These are phyloP conservation scores for Helleia helle DNA, from an alignment of 2,888 invertebrate genomes.

Conservation along the genomic window DNA sequence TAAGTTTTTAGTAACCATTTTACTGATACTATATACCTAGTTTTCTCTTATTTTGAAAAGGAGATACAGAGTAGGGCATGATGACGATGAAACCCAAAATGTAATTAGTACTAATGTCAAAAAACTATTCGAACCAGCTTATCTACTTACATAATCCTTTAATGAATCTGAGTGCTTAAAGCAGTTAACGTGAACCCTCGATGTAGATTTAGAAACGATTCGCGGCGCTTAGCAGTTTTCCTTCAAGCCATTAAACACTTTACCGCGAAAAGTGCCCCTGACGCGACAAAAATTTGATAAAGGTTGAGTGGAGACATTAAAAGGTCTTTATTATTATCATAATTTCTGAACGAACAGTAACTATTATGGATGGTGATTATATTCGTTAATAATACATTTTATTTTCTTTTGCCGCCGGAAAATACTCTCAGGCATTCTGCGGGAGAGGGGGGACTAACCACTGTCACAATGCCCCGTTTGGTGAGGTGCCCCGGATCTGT, in stretches of 20 bases:
- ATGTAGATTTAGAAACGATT: constrained; percentile 7
- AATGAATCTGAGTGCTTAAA: constrained; percentile 6
- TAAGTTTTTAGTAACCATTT: too few species aligned
- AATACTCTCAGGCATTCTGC: too few species aligned
- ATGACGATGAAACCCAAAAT: too few species aligned
- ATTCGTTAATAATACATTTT: constrained; percentile 1
- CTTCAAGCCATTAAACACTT: constrained; percentile 15
- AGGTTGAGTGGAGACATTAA: constrained; percentile 19
- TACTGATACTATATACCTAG: too few species aligned
- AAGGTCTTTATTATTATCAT: constrained; percentile 17
- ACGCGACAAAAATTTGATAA: constrained; percentile 21
- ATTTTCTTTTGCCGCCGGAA: too few species aligned
- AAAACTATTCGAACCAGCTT: too few species aligned
- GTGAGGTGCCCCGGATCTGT: too few species aligned
- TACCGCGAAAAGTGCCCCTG: constrained; percentile 18
- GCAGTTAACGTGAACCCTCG: neutral
- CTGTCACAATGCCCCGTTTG: too few species aligned
- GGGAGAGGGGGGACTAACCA: too few species aligned
- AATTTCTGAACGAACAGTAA: constrained; percentile 13
- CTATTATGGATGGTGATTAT: constrained; percentile 9
- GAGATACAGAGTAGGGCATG: too few species aligned
- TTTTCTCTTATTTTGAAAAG: too few species aligned
- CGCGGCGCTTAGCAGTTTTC: constrained; percentile 18
- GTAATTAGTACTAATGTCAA: too few species aligned
- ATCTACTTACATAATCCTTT: neutral